Evolutionary conservation across 2,888 invertebrate genomes (phyloP), one percentile per base, ranked within the genome.

Genomic region (Polyploca ridens): DNA sequence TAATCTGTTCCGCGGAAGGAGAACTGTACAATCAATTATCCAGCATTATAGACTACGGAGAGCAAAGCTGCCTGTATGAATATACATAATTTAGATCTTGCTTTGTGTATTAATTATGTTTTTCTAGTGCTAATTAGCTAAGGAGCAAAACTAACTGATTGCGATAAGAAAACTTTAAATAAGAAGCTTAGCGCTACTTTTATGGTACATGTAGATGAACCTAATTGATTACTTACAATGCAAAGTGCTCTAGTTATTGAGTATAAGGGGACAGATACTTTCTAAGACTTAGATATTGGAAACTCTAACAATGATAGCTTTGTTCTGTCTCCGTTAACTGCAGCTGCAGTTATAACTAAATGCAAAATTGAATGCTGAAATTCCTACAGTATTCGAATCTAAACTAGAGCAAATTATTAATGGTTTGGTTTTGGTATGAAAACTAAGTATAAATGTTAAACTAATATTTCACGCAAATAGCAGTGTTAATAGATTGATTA

Each of bases 1-100:
- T 88, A 89, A 90, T 89, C 88, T 86, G 90, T 88, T 90, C 84
- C 78, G 83, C 83, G 80, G 88, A 86, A 86, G 81, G 83, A 86
- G 83, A 84, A 81, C 81, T 78, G 81, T 80, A 80, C 75, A 78
- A 84, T 85, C 81, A 84, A 83, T 78, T 75, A 76, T 66, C 62
- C 65, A 63, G 19, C 41, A 14, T 41, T 61, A 61, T 61, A 41
- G 38, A 60, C 46, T 65, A 58, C 46, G 54, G 64, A 33, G 57
- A 44, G 46, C 16, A 58, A 58, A 65, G 58, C 16, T 46, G 54
- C 57, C 58, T 44, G 13, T 58, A 5, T 46, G 35, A 58, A 58
- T 49, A 63, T 14, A n/a, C 35, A 33, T 59, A 33, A n/a, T 49
- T 49, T 16, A 49, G 16, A 49, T 49, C 49, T 16, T 7, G 19